Evolutionary conservation across 2,113 vertebrate species (phyloP), one percentile per base, ranked within the genome.

Genomic region (Stomatorhinus ivindoensis): DNA sequence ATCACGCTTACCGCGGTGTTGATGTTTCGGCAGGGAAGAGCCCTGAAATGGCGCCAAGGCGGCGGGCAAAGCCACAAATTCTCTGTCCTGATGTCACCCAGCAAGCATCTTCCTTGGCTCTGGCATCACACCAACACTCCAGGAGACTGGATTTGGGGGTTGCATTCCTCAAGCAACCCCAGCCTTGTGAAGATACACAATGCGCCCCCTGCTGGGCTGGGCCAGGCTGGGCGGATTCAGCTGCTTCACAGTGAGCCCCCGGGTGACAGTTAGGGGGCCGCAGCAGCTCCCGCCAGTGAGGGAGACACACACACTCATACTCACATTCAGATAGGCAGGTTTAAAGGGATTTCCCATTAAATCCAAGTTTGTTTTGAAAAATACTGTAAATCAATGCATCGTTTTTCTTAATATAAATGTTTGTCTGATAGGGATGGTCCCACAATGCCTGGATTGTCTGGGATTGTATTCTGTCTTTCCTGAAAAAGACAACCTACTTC

Each of bases 51-150:
- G 27, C 8, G 87, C 51, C 87, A 87, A 24, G 53, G 4, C 53
- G 3, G 55, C 27, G 11, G 21, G 50, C 48, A 17, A 50, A 35
- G 50, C 50, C 19, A 50, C n/a, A 44, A 8, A 47, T 86, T 86
- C 86, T 48, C 55, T 65, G 55, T 50, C 53, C 39, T 87, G 55
- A 58, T 87, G 53, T 87, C 87, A 65, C 87, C 58, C 55, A 21
- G 35, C 55, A 61, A 44, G 87, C 35, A 65, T 61, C 65, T 87
- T 42, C 87, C 35, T 24, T 65, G 55, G 31, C 39, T 10, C 87
- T 61, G 87, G 85, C 48, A 35, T 48, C 10, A 3, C 17, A 48
- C 17, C 44, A 46, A 47, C 11, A 15, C 35, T 24, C 87, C 7
- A 55, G 51, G 87, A 31, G 39, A 24, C 3, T 39, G 35, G 27